A percentile compares a stretch with the other conserved stretches of the same genome.
phyloP scores from a whole-genome alignment of 1,140 invertebrate species.

The Lasioglossum albipes region DNA sequence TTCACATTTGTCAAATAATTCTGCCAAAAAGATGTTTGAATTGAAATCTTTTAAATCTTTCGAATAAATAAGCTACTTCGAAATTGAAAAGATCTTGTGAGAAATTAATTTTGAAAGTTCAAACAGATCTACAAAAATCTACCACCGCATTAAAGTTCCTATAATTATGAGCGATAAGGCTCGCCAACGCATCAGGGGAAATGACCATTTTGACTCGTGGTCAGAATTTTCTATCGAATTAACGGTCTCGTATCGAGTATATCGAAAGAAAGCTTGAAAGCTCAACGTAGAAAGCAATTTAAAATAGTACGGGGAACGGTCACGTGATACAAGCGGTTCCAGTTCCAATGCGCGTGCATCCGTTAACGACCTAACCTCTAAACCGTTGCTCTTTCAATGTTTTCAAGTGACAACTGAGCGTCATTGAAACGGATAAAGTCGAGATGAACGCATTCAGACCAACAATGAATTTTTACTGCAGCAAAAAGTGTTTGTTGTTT shows the following conservation, averaged over 20 bases:
- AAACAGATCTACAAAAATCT: too few species aligned
- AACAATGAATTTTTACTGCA: too few species aligned
- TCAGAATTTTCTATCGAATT: background rate
- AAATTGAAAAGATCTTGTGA: too few species aligned
- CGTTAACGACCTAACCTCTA: background rate
- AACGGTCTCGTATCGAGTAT: conserved; percentile 37
- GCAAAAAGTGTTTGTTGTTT: too few species aligned
- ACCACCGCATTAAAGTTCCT: background rate
- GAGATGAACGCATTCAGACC: background rate
- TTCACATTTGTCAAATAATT: too few species aligned
- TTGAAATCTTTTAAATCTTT: too few species aligned
- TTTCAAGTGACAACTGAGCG: background rate
- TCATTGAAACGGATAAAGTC: conserved; percentile 11
- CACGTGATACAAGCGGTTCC: conserved; percentile 27
- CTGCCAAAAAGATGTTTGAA: too few species aligned
- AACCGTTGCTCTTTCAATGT: background rate
- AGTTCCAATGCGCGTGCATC: background rate
- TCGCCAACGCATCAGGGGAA: background rate
- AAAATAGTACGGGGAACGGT: conserved; percentile 32
- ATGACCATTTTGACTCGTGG: background rate
- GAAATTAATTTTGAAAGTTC: too few species aligned
- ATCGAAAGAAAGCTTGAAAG: conserved; percentile 40
- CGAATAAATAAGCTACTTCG: too few species aligned
- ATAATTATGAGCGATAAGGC: background rate
- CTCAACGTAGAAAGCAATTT: conserved; percentile 22